These are phyloP conservation scores for Campoletis sonorensis DNA, from an alignment of 1,140 invertebrate genomes.

Conservation along the genomic window DNA sequence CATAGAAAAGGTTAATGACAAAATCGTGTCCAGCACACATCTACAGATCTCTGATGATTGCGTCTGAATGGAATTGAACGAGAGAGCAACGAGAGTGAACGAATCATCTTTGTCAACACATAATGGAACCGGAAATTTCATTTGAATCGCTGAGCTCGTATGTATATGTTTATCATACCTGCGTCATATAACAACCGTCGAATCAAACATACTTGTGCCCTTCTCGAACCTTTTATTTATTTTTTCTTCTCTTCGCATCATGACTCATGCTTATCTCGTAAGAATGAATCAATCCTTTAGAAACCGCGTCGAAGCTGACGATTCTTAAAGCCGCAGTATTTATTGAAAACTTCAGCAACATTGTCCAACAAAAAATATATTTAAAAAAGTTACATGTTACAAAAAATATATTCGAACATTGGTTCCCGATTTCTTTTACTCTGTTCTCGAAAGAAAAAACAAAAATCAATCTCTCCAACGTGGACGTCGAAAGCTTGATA, in stretches of 20 bases:
- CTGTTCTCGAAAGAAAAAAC: no score
- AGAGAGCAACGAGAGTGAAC: conserved; percentile 24
- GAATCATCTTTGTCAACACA: conserved; percentile 49
- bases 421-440: no score
- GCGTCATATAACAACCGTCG: conserved; percentile 19
- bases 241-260: conserved; percentile 11
- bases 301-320: background rate
- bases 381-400: no score
- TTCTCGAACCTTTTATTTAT: conserved; percentile 7
- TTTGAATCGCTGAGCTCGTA: conserved; percentile 51
- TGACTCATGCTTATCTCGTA: conserved; percentile 14
- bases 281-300: background rate
- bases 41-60: conserved; percentile 42
- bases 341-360: no score
- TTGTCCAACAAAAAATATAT: no score
- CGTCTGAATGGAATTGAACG: conserved; percentile 51
- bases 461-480: no score
- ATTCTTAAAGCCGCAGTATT: background rate
- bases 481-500: no score
- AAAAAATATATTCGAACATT: no score
- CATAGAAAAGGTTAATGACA: background rate
- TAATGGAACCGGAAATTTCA: conserved; percentile 60
- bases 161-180: conserved; percentile 47
- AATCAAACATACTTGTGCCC: conserved; percentile 52
- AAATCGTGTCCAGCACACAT: background rate